A percentile compares a stretch with the other conserved stretches of the same genome.
Evolutionary conservation across 2,113 vertebrate genomes (phyloP).

Genomic region (Pantherophis guttatus): DNA sequence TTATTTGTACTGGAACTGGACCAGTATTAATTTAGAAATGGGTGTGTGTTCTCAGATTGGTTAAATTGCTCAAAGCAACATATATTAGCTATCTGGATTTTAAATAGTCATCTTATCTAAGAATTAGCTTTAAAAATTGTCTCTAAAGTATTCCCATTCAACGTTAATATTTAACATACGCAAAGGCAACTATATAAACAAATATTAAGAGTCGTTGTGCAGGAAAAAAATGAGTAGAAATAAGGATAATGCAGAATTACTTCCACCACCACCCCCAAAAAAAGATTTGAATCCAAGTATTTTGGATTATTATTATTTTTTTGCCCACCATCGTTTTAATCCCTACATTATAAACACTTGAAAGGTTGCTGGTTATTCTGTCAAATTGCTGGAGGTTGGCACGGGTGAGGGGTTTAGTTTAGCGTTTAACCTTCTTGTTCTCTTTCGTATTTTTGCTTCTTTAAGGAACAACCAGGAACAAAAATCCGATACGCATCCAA

Average conservation of each 20-base stretch:
- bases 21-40: constrained; percentile 15
- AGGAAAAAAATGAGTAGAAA: background rate
- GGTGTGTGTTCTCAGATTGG: background rate
- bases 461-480: constrained; percentile 48
- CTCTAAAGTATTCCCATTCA: background rate
- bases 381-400: constrained; percentile 37
- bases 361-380: constrained; percentile 18
- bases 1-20: constrained; percentile 7
- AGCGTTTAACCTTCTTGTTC: constrained; percentile 42
- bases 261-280: background rate
- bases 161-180: background rate
- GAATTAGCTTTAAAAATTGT: background rate
- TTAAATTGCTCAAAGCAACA: background rate
- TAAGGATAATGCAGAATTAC: background rate
- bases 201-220: background rate
- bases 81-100: background rate
- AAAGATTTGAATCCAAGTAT: background rate
- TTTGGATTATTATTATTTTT: background rate
- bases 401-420: constrained; percentile 29
- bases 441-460: constrained; percentile 8
- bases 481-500: constrained; percentile 60
- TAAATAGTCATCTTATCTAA: background rate
- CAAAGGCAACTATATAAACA: background rate
- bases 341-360: background rate
- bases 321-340: background rate